A percentile compares a stretch with the other conserved stretches of the same genome.
These are phyloP conservation scores for Eretmodus cyanostictus DNA, from an alignment of 2,113 vertebrate genomes.

Conservation along the genomic window DNA sequence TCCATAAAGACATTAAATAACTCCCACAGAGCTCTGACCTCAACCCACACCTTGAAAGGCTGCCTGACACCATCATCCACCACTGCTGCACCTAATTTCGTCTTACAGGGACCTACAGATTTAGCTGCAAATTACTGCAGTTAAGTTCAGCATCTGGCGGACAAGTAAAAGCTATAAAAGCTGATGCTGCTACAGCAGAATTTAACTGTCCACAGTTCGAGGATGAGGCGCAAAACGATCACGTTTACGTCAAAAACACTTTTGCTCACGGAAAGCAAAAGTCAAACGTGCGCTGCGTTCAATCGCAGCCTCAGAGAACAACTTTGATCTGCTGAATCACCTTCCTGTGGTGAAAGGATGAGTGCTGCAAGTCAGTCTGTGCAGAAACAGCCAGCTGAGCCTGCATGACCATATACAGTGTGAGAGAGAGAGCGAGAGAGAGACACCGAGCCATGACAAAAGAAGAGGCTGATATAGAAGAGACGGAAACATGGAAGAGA, in stretches of 20 bases:
- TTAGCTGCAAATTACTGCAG: neutral
- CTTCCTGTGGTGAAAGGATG: neutral
- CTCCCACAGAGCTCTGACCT: neutral
- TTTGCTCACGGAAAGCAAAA: neutral
- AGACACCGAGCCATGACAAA: neutral
- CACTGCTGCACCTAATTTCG: accelerated
- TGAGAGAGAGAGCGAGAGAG: neutral
- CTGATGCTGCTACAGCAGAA: neutral
- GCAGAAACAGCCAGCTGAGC: neutral
- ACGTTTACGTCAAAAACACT: neutral
- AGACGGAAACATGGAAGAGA: neutral
- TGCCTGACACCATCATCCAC: neutral
- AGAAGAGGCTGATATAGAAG: too few relatives aligned
- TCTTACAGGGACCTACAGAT: neutral
- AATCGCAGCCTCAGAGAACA: neutral
- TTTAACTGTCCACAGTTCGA: accelerated
- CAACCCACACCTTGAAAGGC: neutral
- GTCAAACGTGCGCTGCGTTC: neutral
- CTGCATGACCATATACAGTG: constrained; percentile 47
- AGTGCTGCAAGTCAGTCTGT: neutral
- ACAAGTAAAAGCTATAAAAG: accelerated
- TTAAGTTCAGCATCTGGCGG: neutral
- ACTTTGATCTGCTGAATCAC: neutral
- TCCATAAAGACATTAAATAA: neutral
- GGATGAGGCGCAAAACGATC: accelerated